These are phyloP conservation scores for Pasiphila rectangulata DNA, from an alignment of 2,888 invertebrate species.

Conservation along the genomic window DNA sequence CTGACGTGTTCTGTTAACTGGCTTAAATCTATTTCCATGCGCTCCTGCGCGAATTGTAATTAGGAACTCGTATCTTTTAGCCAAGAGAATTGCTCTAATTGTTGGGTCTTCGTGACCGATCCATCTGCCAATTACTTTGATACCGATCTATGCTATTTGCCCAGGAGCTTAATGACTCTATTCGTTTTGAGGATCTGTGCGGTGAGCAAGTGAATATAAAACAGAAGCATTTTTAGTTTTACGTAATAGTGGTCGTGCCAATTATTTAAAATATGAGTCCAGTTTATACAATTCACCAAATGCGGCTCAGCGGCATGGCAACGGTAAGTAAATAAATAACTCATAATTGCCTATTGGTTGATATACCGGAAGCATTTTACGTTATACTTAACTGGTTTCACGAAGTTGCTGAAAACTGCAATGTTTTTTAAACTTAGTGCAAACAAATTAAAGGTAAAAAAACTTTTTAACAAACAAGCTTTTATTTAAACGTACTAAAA, in stretches of 20 bases:
- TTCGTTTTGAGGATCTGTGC: constrained; percentile 56
- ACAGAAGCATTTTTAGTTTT: constrained; percentile 27
- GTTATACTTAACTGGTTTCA: too few species aligned
- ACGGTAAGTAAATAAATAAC: constrained; percentile 51
- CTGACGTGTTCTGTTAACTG: constrained; percentile 23
- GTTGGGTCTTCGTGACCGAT: constrained; percentile 65
- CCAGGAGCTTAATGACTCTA: constrained; percentile 59
- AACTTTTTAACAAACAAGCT: too few species aligned
- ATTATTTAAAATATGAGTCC: constrained; percentile 50
- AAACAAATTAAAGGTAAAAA: too few species aligned
- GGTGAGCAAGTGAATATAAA: constrained; percentile 39
- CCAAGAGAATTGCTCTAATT: constrained; percentile 66
- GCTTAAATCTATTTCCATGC: constrained; percentile 26
- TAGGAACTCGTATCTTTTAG: constrained; percentile 45
- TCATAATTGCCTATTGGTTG: too few species aligned
- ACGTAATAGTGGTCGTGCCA: constrained; percentile 17
- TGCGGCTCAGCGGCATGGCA: constrained; percentile 52
- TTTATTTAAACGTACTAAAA: too few species aligned
- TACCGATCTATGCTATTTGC: constrained; percentile 66
- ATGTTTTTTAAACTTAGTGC: too few species aligned
- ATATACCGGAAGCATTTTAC: too few species aligned
- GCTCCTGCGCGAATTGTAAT: constrained; percentile 36
- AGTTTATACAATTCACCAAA: constrained; percentile 61
- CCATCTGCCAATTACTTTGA: constrained; percentile 67
- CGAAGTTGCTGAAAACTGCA: too few species aligned